Base-by-base conservation (phyloP, 2,888 invertebrate genomes). In the Sinelater perroti region DNA sequence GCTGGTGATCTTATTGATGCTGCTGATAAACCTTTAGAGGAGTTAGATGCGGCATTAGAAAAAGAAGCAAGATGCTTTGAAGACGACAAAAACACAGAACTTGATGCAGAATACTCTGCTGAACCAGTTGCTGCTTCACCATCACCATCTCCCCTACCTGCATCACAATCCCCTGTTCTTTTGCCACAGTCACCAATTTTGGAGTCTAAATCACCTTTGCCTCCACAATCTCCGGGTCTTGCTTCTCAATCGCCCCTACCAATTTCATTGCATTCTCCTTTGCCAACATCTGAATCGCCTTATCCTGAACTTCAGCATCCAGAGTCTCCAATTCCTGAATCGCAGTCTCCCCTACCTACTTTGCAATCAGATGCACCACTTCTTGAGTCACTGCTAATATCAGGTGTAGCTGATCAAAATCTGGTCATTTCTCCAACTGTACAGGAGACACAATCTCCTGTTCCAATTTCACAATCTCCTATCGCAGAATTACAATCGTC, bases 1-100 rank as follows among this genome's bases (percentile, higher is more conserved):
- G 54, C 67, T 28, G 52, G 26, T 16, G 24, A 42, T 17, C 13
- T 8, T 42, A 13, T n/a, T 2, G 1, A 40, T 18, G n/a, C n/a
- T n/a, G n/a, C n/a, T n/a, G n/a, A n/a, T 31, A 31, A 11, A 3
- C 4, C 13, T 11, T 5, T 3, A 36, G 36, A 3, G 11, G 10
- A 36, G 5, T 11, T 17, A 5, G 6, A 7, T 36, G 13, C 13
- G 17, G 2, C 10, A 38, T 38, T 11, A 38, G 13, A 33, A 33
- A 14, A 33, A 33, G 33, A 13, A 3, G 33, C 33, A 13, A 10
- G 14, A 33, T 10, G 13, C 11, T 10, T 8, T 33, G 33, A 33
- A 13, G 10, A 2, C 13, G 14, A 33, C 2, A 33, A n/a, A n/a
- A n/a, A n/a, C n/a, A n/a, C 24, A 10, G 20, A 40, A 20, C 7